Evolutionary conservation across 2,888 invertebrate species (phyloP).

Genomic region (Subacronicta megacephala): DNA sequence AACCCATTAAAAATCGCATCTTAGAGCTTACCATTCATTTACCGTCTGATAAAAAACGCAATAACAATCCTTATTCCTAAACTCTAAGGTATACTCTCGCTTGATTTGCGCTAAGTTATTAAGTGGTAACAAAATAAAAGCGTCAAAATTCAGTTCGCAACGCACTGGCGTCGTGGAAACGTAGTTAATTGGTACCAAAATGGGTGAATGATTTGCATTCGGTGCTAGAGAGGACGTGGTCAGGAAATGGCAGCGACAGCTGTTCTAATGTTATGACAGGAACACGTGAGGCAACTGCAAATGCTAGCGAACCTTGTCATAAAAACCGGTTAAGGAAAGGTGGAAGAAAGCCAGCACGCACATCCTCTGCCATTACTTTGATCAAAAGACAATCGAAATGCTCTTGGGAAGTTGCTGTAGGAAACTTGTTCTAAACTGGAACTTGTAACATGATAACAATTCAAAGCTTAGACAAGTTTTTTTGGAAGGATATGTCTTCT

Average conservation of each 20-base stretch:
- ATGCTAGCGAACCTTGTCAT: constrained; percentile 13
- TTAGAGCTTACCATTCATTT: constrained; percentile 45
- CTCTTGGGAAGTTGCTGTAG: neutral
- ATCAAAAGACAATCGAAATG: neutral
- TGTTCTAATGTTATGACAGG: constrained; percentile 56
- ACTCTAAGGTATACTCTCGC: constrained; percentile 46
- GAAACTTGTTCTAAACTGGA: too few relatives aligned
- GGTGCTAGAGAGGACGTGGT: constrained; percentile 46
- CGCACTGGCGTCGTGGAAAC: constrained; percentile 57
- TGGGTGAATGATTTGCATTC: constrained; percentile 56
- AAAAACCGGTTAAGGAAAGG: constrained; percentile 14
- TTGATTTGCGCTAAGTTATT: constrained; percentile 21
- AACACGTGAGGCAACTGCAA: constrained; percentile 46
- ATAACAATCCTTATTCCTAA: constrained; percentile 36
- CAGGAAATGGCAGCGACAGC: constrained; percentile 59
- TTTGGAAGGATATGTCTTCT: too few relatives aligned
- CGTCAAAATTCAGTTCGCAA: constrained; percentile 61
- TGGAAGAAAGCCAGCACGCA: constrained; percentile 34
- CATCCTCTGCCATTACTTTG: constrained; percentile 12
- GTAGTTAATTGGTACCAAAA: constrained; percentile 60
- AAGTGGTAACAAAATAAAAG: constrained; percentile 54
- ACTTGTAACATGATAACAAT: too few relatives aligned
- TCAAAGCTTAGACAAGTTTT: too few relatives aligned
- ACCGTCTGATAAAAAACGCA: constrained; percentile 10
- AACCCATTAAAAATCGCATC: constrained; percentile 71